phyloP scores from a whole-genome alignment of 2,797 vertebrate species.

The Squalus acanthias region DNA sequence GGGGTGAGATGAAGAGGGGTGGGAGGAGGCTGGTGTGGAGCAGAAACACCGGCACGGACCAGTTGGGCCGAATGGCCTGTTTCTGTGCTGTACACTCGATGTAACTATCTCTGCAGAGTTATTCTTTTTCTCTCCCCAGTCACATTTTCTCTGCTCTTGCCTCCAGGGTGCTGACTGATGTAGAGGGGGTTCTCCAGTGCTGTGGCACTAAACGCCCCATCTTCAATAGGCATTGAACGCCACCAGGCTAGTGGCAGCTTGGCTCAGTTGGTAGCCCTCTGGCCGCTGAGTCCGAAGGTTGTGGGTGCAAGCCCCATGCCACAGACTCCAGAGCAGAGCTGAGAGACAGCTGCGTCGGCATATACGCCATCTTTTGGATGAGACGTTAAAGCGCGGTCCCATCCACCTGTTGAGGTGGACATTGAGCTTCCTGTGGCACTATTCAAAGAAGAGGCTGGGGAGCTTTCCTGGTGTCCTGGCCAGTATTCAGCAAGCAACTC shows the following conservation, averaged over 20 bases:
- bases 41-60: not conserved
- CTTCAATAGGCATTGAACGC: not conserved
- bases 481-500: too few species aligned
- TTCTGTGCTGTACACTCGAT: not conserved
- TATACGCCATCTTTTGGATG: too few species aligned
- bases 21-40: not conserved
- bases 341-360: too few species aligned
- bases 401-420: not conserved
- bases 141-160: not conserved
- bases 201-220: too few species aligned
- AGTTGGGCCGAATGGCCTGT: not conserved
- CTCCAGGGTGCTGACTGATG: not conserved
- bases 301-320: not conserved
- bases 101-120: not conserved
- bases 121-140: not conserved
- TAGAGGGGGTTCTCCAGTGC: not conserved
- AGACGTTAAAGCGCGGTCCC: too few species aligned
- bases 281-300: not conserved
- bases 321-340: too few species aligned
- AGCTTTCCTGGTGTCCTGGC: too few species aligned
- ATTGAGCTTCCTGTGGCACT: not conserved
- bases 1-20: not conserved
- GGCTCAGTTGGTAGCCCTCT: not conserved
- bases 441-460: not conserved
- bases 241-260: too few species aligned